Conservation (phyloP, 1,140 invertebrate species). For the Formica exsecta region DNA sequence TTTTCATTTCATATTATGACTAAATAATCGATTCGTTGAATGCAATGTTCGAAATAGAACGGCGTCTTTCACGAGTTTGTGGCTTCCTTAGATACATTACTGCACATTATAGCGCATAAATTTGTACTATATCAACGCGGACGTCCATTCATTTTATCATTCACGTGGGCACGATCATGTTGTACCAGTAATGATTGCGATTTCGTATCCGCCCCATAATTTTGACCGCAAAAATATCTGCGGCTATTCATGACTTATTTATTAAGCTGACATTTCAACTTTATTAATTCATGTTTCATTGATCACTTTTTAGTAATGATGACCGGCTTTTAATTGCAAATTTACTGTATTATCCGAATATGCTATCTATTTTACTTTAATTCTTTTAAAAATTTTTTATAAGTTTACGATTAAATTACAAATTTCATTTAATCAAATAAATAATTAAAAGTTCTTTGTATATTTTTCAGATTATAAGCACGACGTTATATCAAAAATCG, state of each 20-base stretch:
- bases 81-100: slow-evolving; percentile 1
- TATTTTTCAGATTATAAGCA: neutral
- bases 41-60: slow-evolving; percentile 36
- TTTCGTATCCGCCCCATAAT: slow-evolving; percentile 9
- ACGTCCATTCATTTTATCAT: slow-evolving; percentile 61
- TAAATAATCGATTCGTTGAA: slow-evolving; percentile 50
- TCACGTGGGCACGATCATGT: slow-evolving; percentile 43
- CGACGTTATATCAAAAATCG: neutral
- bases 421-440: neutral
- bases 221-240: neutral
- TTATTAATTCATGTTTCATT: neutral
- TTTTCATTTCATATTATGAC: neutral
- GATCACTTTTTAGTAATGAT: neutral
- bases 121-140: slow-evolving; percentile 18
- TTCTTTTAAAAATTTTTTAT: neutral
- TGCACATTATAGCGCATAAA: neutral
- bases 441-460: neutral
- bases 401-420: neutral
- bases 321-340: neutral
- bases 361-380: neutral
- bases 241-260: neutral
- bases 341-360: neutral
- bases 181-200: slow-evolving; percentile 48
- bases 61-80: slow-evolving; percentile 31
- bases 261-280: slow-evolving; percentile 1